Base-by-base conservation (phyloP, 1,140 invertebrate genomes). In the Plectrocnemia conspersa region DNA sequence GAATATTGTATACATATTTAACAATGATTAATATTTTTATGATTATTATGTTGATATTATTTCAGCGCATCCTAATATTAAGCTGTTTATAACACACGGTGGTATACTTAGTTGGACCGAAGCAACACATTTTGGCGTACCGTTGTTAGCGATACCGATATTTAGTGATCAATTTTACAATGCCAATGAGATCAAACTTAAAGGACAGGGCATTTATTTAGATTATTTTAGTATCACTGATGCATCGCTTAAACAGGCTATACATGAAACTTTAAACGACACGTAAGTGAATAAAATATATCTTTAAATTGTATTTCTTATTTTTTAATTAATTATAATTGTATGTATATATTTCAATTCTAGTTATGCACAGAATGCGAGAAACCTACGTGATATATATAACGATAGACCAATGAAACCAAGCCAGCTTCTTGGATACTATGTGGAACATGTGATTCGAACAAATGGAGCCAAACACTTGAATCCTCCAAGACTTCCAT, bases 71-170 rank as follows among this genome's bases (percentile, higher is more conserved):
- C 60, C 61, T 6, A 69, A 72, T 21, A 45, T 66, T 18, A 60
- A 63, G 52, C 38, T 75, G 5, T 79, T 79, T 58, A 68, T 78
- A 3, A 72, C 69, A 19, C 77, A 79, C 50, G 76, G 76, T 40
- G 77, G 77, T 9, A 64, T 70, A 27, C 65, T 73, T 24, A 75
- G 76, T 36, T 59, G 65, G 5, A 67, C 66, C n/a, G 78, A 79
- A 55, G 67, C 69, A 0, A 59, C 71, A 1, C 66, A 72, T 47
- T 63, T 66, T 50, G 74, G 71, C 6, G 67, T 74, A 2, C 77
- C 77, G 1, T 53, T 79, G 6, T 35, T 79, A 1, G 58, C 58
- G 13, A 62, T 67, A 9, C 65, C 65, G n/a, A 58, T 65, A 18
- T 66, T 45, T 35, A 56, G 41, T 0, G 64, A 64, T 46, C 63